Base-by-base conservation (phyloP, 1,140 invertebrate genomes). In the Pseudobourletiella spinata region DNA sequence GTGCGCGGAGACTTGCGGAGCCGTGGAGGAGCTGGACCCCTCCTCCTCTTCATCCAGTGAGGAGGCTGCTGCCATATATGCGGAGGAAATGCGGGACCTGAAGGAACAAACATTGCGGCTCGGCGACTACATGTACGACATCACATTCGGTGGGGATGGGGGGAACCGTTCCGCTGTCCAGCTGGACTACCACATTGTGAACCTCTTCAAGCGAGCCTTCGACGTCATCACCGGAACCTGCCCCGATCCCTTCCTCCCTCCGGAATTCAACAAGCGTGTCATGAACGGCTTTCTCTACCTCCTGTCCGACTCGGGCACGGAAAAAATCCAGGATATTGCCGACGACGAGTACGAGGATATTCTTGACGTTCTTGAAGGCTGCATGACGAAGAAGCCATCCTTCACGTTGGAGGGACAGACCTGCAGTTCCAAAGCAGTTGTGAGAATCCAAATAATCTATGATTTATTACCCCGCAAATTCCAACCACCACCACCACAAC, bases 291-390 rank as follows among this genome's bases (percentile, higher is more conserved):
- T 66, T 32, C 43, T 66, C 1, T 66, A 63, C 54, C 60, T 66
- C 8, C 30, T 66, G 1, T 11, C 28, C 4, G 65, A 66, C 57
- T 32, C 51, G n/a, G 65, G 65, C 24, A 62, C 58, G 25, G 60
- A 55, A n/a, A 55, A 50, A 2, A 14, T 66, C 1, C 44, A 62
- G 3, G 65, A 66, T 28, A 39, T 66, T 6, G 32, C 43, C 28
- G 16, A 32, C n/a, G 65, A 66, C 24, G 65, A 66, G 39, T 63
- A 55, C 57, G 46, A 62, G 28, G 57, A 59, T 18, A 66, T 66
- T 18, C 59, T 59, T 56, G 60, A 56, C n/a, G 60, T 55, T 0
- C 30, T 66, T 15, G 61, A 59, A 25, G 26, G 24, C 11, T 66
- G 65, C 26, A 51, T 24, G 48, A 30, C 57, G 14, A 44, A 57